Conservation (phyloP, 2,888 invertebrate genomes). For the Tuberolachnus salignus region DNA sequence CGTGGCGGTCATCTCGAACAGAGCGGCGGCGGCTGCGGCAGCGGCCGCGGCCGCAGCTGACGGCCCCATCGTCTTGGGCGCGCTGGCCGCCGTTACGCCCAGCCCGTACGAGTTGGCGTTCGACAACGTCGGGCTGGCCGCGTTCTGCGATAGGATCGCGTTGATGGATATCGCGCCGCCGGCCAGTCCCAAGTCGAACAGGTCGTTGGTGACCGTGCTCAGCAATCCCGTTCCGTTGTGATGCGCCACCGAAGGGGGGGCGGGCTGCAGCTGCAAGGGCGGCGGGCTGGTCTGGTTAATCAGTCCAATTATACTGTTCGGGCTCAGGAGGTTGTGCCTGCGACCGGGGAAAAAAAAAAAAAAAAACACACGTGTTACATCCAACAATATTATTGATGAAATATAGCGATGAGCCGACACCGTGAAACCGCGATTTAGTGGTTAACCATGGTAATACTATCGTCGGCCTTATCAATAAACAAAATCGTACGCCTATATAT, state of each 20-base stretch:
- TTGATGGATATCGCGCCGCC: slow-evolving; percentile 50
- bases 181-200: slow-evolving; percentile 57
- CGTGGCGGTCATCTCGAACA: slow-evolving; percentile 38
- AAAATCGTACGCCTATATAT: too few relatives aligned
- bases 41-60: slow-evolving; percentile 12
- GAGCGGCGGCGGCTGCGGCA: slow-evolving; percentile 24
- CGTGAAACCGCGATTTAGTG: too few relatives aligned
- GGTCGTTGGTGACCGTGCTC: slow-evolving; percentile 54
- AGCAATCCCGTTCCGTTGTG: slow-evolving; percentile 48
- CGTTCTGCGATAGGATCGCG: slow-evolving; percentile 52
- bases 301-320: slow-evolving; percentile 71
- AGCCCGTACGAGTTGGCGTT: slow-evolving; percentile 54
- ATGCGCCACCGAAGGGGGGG: slow-evolving; percentile 25
- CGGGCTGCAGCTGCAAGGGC: slow-evolving; percentile 18
- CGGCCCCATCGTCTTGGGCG: slow-evolving; percentile 10
- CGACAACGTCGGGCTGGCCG: slow-evolving; percentile 52
- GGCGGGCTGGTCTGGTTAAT: slow-evolving; percentile 37
- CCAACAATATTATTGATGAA: too few relatives aligned
- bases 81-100: slow-evolving; percentile 45
- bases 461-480: too few relatives aligned
- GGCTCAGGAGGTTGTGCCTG: slow-evolving; percentile 75
- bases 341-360: slow-evolving; percentile 12
- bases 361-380: background rate
- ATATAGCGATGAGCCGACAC: too few relatives aligned
- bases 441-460: too few relatives aligned